phyloP scores from a whole-genome alignment of 2,888 invertebrate genomes.

The Pachydiplax longipennis region DNA sequence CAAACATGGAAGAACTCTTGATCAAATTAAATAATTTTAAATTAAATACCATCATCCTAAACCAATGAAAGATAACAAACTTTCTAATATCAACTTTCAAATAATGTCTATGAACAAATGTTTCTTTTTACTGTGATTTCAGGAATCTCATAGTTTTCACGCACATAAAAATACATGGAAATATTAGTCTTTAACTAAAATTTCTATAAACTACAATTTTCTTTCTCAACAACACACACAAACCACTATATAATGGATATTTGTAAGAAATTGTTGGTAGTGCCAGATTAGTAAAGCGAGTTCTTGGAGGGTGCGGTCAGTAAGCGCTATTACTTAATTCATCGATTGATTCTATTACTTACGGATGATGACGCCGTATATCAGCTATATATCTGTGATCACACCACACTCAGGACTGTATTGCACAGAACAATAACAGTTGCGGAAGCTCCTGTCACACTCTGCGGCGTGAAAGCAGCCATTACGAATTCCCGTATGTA shows the following conservation, averaged over 20 bases:
- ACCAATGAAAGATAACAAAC: neutral
- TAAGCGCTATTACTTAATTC: neutral
- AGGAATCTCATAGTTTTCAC: constrained; percentile 6
- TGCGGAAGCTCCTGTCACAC: constrained; percentile 41
- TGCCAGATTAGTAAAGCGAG: neutral
- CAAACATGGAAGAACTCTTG: neutral
- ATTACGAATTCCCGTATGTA: constrained; percentile 35
- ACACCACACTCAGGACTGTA: neutral
- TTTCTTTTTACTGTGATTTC: constrained; percentile 24
- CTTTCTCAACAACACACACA: neutral
- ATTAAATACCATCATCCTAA: neutral
- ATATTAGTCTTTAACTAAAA: constrained; percentile 3
- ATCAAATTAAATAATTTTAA: neutral
- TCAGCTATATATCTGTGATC: constrained; percentile 20
- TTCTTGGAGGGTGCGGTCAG: constrained; percentile 29
- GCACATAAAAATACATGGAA: neutral
- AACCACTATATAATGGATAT: neutral
- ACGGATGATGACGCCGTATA: constrained; percentile 9
- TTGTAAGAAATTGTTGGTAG: neutral
- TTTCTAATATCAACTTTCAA: constrained; percentile 40
- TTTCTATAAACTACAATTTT: neutral
- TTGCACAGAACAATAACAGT: constrained; percentile 26
- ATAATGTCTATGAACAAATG: constrained; percentile 31
- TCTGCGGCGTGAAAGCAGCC: constrained; percentile 41
- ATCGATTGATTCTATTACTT: neutral